A percentile compares a stretch with the other conserved stretches of the same genome.
phyloP scores from a whole-genome alignment of 2,113 vertebrate genomes.

The Pluvianellus socialis region DNA sequence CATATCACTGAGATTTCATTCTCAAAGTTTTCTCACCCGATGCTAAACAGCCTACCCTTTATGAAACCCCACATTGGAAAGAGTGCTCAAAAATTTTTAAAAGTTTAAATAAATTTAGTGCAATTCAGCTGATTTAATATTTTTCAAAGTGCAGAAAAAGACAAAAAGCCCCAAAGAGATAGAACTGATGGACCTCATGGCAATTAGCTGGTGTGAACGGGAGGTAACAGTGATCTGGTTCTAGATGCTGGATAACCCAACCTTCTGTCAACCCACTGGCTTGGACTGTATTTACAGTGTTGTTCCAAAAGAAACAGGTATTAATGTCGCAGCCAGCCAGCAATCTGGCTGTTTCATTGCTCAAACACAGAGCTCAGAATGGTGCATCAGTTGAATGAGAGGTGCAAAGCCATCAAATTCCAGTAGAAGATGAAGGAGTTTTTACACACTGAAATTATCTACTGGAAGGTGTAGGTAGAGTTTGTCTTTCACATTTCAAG shows the following conservation, averaged over 20 bases:
- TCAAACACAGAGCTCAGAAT: background rate
- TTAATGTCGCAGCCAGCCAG: background rate
- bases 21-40: background rate
- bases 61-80: background rate
- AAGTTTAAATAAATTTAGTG: background rate
- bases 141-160: background rate
- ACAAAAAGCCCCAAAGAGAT: fast-evolving
- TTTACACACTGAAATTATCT: background rate
- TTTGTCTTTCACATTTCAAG: background rate
- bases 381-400: background rate
- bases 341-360: too few relatives aligned
- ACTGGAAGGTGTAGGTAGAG: background rate
- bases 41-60: background rate
- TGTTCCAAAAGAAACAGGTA: background rate
- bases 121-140: too few relatives aligned
- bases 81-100: background rate
- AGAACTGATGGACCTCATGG: background rate
- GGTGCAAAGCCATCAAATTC: background rate
- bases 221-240: background rate
- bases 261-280: background rate
- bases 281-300: background rate
- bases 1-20: background rate
- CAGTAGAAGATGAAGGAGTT: background rate
- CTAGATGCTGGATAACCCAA: background rate
- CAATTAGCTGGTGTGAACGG: background rate